Conservation (phyloP, 2,113 vertebrate genomes). For the Clarias batrachus region DNA sequence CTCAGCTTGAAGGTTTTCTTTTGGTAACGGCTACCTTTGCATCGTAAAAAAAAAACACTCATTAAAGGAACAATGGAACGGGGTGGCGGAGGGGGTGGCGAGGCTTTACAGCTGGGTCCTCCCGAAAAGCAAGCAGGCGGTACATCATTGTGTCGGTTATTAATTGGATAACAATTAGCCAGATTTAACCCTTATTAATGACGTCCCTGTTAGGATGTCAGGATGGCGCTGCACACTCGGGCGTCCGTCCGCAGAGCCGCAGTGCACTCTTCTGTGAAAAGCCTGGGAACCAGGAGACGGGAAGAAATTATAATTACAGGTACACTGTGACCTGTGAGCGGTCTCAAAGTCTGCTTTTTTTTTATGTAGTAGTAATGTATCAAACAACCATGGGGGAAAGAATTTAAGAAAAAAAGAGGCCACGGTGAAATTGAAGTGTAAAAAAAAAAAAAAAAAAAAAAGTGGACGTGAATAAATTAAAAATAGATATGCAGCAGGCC, state of each 20-base stretch:
- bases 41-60: background rate
- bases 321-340: background rate
- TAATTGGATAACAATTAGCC: conserved; percentile 64
- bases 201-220: conserved; percentile 51
- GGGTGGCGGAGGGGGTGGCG: background rate
- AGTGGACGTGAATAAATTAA: conserved; percentile 3
- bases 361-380: background rate
- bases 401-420: background rate
- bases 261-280: conserved; percentile 73
- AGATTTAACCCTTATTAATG: conserved; percentile 62
- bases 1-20: conserved; percentile 9
- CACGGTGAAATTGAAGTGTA: conserved; percentile 9
- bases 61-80: conserved; percentile 36
- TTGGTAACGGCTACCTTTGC: conserved; percentile 27
- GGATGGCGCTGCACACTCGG: conserved; percentile 67
- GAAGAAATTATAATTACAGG: conserved; percentile 76
- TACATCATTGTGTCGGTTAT: conserved; percentile 57
- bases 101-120: conserved; percentile 47
- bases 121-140: conserved; percentile 44
- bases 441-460: background rate
- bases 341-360: background rate
- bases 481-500: conserved; percentile 27
- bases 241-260: conserved; percentile 54
- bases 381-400: background rate
- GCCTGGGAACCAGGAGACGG: conserved; percentile 78